These are phyloP conservation scores for Drosophila sechellia DNA, from an alignment of 1,140 invertebrate species.

Conservation along the genomic window DNA sequence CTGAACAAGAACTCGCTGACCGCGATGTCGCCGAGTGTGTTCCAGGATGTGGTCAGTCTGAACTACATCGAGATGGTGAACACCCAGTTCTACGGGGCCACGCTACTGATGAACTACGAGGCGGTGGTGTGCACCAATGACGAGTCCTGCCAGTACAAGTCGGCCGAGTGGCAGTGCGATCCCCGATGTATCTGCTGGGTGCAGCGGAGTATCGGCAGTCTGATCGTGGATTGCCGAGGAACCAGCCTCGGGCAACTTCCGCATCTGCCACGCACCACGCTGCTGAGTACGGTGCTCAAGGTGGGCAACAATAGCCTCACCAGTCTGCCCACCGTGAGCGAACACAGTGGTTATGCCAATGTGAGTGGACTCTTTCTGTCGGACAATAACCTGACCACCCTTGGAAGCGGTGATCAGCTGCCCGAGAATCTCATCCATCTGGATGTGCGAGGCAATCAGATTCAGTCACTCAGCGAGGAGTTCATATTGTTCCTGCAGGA, in stretches of 20 bases:
- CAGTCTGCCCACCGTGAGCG: slow-evolving; percentile 74
- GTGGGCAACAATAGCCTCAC: slow-evolving; percentile 85
- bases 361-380: slow-evolving; percentile 85
- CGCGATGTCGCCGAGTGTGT: slow-evolving; percentile 30
- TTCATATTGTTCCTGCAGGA: slow-evolving; percentile 79
- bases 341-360: slow-evolving; percentile 78
- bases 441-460: slow-evolving; percentile 86
- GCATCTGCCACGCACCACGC: slow-evolving; percentile 56
- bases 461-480: slow-evolving; percentile 81
- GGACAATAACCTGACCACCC: slow-evolving; percentile 85
- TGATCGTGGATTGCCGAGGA: slow-evolving; percentile 86
- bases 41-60: slow-evolving; percentile 43
- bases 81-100: slow-evolving; percentile 67
- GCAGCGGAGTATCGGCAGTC: slow-evolving; percentile 75
- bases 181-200: slow-evolving; percentile 85
- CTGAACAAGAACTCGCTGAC: slow-evolving; percentile 65
- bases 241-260: slow-evolving; percentile 75
- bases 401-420: slow-evolving; percentile 69
- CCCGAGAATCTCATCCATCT: slow-evolving; percentile 81
- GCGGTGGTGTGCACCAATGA: slow-evolving; percentile 84
- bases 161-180: slow-evolving; percentile 83
- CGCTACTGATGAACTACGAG: slow-evolving; percentile 72
- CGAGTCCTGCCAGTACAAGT: slow-evolving; percentile 68
- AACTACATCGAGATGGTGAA: slow-evolving; percentile 55
- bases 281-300: slow-evolving; percentile 84